Evolutionary conservation across 1,140 invertebrate species (phyloP).

Genomic region (Pseudomyrmex dendroicus): DNA sequence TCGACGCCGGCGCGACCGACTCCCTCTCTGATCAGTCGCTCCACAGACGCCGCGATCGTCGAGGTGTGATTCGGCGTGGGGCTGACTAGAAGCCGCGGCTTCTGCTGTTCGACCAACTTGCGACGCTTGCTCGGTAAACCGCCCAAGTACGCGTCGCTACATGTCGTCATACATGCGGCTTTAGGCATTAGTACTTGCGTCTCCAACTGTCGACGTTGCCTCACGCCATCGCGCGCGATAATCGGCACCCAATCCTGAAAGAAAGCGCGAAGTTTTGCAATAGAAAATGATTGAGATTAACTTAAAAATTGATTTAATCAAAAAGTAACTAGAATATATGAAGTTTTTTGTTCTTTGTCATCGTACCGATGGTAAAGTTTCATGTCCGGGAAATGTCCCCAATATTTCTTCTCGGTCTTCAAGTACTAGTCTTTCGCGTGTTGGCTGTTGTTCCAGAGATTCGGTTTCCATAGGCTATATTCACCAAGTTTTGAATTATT

Average conservation of each 20-base stretch:
- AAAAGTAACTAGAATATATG: not conserved
- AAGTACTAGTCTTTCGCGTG: constrained; percentile 66
- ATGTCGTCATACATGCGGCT: constrained; percentile 84
- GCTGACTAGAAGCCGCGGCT: constrained; percentile 80
- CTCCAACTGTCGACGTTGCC: constrained; percentile 86
- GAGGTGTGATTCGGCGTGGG: constrained; percentile 77
- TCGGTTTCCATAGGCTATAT: constrained; percentile 81
- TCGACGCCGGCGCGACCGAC: constrained; percentile 79
- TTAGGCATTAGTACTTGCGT: constrained; percentile 69
- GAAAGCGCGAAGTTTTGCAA: not conserved
- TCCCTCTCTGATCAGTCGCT: constrained; percentile 81
- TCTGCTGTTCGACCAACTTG: constrained; percentile 88
- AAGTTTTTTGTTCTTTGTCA: not conserved
- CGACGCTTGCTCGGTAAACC: constrained; percentile 93
- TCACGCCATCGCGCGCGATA: constrained; percentile 90
- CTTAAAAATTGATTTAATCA: not conserved
- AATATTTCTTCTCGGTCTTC: constrained; percentile 78
- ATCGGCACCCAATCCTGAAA: constrained; percentile 93
- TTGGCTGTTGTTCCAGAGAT: constrained; percentile 67
- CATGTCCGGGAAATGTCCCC: constrained; percentile 81
- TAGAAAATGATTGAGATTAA: not conserved
- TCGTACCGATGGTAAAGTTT: constrained; percentile 80
- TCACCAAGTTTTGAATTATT: not conserved
- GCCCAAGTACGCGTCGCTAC: constrained; percentile 93
- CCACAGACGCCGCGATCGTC: constrained; percentile 79